Conservation (phyloP, 1,140 invertebrate species). For the Drosophila neocordata region DNA sequence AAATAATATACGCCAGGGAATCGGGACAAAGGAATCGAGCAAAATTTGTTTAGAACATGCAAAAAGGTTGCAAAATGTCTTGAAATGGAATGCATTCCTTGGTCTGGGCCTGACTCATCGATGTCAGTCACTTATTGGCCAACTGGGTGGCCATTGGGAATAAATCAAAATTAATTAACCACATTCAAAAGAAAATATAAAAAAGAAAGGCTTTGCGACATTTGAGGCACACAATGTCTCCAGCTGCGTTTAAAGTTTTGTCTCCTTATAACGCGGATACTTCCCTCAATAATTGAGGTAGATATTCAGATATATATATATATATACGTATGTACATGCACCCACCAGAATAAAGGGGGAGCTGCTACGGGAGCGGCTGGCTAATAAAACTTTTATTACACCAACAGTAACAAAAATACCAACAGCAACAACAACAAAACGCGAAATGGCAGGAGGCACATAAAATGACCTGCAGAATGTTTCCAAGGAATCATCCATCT, state of each 20-base stretch:
- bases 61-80: constrained; percentile 34
- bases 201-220: constrained; percentile 16
- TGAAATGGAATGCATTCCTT: not conserved
- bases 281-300: constrained; percentile 63
- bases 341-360: not conserved
- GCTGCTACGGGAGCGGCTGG: constrained; percentile 35
- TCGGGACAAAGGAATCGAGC: constrained; percentile 3
- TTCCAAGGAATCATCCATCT: constrained; percentile 59
- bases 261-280: constrained; percentile 35
- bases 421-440: constrained; percentile 43
- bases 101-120: constrained; percentile 19
- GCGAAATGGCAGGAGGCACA: constrained; percentile 34
- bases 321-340: constrained; percentile 14
- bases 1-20: constrained; percentile 77
- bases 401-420: constrained; percentile 13
- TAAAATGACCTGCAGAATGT: constrained; percentile 51
- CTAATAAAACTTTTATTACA: constrained; percentile 71
- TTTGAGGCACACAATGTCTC: constrained; percentile 43
- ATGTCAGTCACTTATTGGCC: not conserved
- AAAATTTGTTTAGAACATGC: constrained; percentile 21
- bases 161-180: constrained; percentile 73
- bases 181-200: constrained; percentile 40
- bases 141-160: constrained; percentile 53
- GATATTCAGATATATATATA: not conserved
- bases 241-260: constrained; percentile 59